Percentiles rank a stretch among this genome's conserved stretches.
These are phyloP conservation scores for Agrochola circellaris DNA, from an alignment of 2,888 invertebrate genomes.

Conservation along the genomic window DNA sequence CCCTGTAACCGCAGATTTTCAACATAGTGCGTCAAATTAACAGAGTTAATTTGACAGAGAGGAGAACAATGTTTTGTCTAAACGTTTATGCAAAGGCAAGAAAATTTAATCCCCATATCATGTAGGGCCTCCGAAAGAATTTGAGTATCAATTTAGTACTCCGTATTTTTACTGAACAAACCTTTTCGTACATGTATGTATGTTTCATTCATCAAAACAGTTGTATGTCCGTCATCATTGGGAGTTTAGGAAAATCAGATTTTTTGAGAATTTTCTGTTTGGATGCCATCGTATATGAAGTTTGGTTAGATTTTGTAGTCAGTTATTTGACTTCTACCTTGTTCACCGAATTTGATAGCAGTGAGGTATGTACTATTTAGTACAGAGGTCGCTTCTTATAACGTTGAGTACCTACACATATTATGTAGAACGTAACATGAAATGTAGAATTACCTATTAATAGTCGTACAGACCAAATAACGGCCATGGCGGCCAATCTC, in stretches of 20 bases:
- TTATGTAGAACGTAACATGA: too few species aligned
- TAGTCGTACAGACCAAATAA: too few species aligned
- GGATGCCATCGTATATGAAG: too few species aligned
- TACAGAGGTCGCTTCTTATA: neutral
- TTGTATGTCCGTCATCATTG: neutral
- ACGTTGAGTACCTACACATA: too few species aligned
- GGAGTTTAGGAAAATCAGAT: neutral
- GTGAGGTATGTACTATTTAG: too few species aligned
- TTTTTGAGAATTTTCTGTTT: neutral
- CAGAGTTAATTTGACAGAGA: slow-evolving; percentile 16
- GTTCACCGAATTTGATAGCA: too few species aligned
- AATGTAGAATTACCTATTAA: too few species aligned
- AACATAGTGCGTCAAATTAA: slow-evolving; percentile 10
- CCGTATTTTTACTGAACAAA: neutral
- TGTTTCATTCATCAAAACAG: neutral
- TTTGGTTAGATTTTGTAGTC: too few species aligned
- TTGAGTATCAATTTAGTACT: neutral
- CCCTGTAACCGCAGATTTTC: slow-evolving; percentile 1
- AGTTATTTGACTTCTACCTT: too few species aligned
- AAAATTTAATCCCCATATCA: slow-evolving; percentile 18
- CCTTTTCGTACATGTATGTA: neutral
- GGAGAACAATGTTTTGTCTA: slow-evolving; percentile 25
- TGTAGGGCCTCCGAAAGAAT: neutral
- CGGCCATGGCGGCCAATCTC: too few species aligned
- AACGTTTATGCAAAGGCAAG: slow-evolving; percentile 8